phyloP scores from a whole-genome alignment of 2,797 vertebrate species.

The Ispidina picta region DNA sequence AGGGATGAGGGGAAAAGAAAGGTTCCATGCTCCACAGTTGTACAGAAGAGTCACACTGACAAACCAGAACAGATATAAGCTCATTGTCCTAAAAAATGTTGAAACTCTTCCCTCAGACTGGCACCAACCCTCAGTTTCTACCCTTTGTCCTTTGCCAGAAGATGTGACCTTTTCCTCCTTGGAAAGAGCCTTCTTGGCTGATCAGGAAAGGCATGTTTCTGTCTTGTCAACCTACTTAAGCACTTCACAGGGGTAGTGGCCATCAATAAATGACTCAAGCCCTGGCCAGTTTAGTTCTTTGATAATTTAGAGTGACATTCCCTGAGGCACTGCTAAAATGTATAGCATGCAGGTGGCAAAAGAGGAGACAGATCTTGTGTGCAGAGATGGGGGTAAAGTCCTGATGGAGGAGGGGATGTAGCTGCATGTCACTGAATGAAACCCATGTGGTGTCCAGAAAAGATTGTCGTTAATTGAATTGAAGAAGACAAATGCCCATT shows the following conservation, averaged over 20 bases:
- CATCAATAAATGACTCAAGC: constrained; percentile 20
- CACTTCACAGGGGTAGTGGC: not conserved
- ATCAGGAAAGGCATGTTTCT: not conserved
- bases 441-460: not conserved
- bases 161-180: not conserved
- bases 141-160: not conserved
- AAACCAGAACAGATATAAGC: not conserved
- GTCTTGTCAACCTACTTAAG: constrained; percentile 8
- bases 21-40: fast-evolving
- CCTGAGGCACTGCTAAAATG: constrained; percentile 9
- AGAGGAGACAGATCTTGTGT: constrained; percentile 2
- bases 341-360: not conserved
- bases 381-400: constrained; percentile 29
- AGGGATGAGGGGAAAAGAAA: not conserved
- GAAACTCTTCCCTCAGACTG: not conserved
- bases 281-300: constrained; percentile 27
- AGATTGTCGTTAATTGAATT: constrained; percentile 65
- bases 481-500: constrained; percentile 74
- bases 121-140: not conserved
- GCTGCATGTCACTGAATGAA: not conserved
- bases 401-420: constrained; percentile 30
- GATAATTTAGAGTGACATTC: constrained; percentile 33
- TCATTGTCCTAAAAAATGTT: not conserved
- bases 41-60: not conserved
- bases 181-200: not conserved